phyloP scores from a whole-genome alignment of 2,113 vertebrate genomes.

The Psittacara wagleri region DNA sequence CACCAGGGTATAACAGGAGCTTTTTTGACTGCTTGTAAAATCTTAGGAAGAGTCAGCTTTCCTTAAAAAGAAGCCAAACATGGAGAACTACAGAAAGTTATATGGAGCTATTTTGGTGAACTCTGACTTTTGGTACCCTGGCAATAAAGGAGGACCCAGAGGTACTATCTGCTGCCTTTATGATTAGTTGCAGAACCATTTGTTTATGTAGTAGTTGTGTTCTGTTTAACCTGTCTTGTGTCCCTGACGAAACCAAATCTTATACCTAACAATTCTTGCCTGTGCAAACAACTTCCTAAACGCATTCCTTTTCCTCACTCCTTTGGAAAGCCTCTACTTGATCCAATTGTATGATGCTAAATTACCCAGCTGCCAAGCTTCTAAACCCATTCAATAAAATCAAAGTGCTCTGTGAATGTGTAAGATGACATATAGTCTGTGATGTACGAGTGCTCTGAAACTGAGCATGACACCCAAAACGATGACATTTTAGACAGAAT shows the following conservation, averaged over 20 bases:
- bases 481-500: not conserved
- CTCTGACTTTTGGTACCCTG: not conserved
- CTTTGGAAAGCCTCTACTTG: not conserved
- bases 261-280: not conserved
- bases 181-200: slow-evolving; percentile 2
- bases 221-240: slow-evolving; percentile 4
- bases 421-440: not conserved
- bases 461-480: not conserved
- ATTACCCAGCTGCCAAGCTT: not conserved
- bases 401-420: not conserved
- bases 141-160: not conserved
- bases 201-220: not conserved
- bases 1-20: not conserved
- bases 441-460: not conserved
- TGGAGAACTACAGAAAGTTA: slow-evolving; percentile 20
- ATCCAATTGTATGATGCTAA: not conserved
- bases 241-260: not conserved
- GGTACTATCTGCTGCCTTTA: not conserved
- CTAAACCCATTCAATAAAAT: not conserved
- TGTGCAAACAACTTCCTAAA: not conserved
- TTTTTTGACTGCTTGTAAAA: not conserved
- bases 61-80: not conserved
- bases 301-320: not conserved
- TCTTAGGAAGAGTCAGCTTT: not conserved
- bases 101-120: slow-evolving; percentile 5